Percentiles rank a stretch among this genome's conserved stretches.
Evolutionary conservation across 2,113 vertebrate genomes (phyloP).

Genomic region (Lamprotornis superbus): DNA sequence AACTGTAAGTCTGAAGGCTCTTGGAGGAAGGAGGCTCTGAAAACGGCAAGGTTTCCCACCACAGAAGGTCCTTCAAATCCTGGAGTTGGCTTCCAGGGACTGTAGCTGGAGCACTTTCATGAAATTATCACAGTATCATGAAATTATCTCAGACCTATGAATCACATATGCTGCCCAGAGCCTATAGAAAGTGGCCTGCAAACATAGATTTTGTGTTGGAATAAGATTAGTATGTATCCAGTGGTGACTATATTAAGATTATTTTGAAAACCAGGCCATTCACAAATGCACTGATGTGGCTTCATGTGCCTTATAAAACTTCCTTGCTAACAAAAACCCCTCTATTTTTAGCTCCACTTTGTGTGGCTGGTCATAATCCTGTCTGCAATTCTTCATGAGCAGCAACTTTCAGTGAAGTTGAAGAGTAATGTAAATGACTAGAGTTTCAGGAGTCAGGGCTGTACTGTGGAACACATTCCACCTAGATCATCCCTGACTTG

Average conservation of each 20-base stretch:
- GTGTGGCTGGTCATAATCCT: background rate
- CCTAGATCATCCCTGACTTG: background rate
- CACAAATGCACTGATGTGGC: background rate
- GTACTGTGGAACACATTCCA: background rate
- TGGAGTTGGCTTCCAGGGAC: background rate
- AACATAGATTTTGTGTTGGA: background rate
- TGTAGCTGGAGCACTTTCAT: background rate
- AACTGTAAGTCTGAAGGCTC: background rate
- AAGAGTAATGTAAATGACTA: background rate
- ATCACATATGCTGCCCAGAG: background rate
- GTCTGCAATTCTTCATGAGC: background rate
- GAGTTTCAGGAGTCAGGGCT: background rate
- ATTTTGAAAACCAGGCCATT: background rate
- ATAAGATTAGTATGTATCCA: background rate
- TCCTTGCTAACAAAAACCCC: background rate
- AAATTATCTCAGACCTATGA: background rate
- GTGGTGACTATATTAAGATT: background rate
- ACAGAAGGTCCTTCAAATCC: background rate
- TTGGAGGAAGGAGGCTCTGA: background rate
- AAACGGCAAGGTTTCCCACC: background rate
- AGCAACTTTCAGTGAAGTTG: background rate
- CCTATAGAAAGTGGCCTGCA: background rate
- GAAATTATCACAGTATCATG: background rate
- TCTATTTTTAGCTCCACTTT: background rate
- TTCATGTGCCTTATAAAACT: background rate